A percentile compares a stretch with the other conserved stretches of the same genome.
These are phyloP conservation scores for Rhynchonycteris naso DNA, from an alignment of 2,797 vertebrate genomes.

Conservation along the genomic window DNA sequence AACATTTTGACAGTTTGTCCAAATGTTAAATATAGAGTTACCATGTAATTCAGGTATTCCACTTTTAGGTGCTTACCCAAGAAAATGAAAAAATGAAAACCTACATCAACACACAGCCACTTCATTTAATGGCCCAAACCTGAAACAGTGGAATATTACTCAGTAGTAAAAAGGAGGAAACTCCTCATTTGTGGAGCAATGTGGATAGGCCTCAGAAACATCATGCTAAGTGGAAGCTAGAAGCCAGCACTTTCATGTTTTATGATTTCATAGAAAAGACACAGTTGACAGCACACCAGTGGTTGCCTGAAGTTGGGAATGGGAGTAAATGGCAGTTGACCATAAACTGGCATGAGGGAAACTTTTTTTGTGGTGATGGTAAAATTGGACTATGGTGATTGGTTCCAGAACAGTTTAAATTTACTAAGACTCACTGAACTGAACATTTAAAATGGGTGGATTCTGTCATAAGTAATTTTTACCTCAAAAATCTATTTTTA, in stretches of 20 bases:
- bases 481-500: slow-evolving; percentile 29
- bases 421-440: slow-evolving; percentile 8
- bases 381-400: background rate
- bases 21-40: background rate
- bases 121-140: background rate
- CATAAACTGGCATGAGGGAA: background rate
- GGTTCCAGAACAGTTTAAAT: background rate
- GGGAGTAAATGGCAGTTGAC: background rate
- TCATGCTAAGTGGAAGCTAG: background rate
- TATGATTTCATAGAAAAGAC: background rate
- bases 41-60: background rate
- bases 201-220: background rate
- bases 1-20: background rate
- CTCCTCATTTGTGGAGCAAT: background rate
- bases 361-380: slow-evolving; percentile 2
- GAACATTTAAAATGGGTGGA: background rate
- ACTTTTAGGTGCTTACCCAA: background rate
- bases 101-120: background rate
- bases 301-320: background rate
- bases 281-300: background rate
- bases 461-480: slow-evolving; percentile 45
- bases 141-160: background rate
- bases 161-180: background rate
- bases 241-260: background rate
- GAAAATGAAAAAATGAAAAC: background rate